Evolutionary conservation across 1,140 invertebrate species (phyloP).

Genomic region (Sesamia nonagrioides): DNA sequence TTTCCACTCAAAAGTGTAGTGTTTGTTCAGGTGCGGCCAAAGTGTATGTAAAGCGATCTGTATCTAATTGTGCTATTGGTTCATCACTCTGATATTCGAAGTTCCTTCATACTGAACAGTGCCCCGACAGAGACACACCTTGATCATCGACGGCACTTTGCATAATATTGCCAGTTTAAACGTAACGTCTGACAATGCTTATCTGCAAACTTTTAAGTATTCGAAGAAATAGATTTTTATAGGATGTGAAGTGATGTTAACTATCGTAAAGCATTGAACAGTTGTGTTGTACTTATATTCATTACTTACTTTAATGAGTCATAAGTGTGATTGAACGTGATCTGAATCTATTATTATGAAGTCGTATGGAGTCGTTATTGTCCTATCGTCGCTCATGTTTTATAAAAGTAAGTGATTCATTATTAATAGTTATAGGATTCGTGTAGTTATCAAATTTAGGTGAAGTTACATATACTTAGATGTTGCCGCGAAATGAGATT

Average conservation of each 20-base stretch:
- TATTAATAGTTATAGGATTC: not conserved
- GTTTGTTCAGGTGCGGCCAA: conserved; percentile 58
- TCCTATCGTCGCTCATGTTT: conserved; percentile 47
- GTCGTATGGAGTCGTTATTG: conserved; percentile 51
- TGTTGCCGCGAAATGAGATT: no score
- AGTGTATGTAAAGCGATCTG: conserved; percentile 27
- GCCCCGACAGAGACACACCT: conserved; percentile 30
- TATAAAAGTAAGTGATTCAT: conserved; percentile 53
- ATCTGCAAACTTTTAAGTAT: not conserved
- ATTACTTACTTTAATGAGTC: conserved; percentile 26
- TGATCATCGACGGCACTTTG: not conserved
- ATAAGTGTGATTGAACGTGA: conserved; percentile 32
- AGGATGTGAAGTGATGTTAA: conserved; percentile 34
- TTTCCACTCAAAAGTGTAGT: conserved; percentile 42
- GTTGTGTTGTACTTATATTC: conserved; percentile 30
- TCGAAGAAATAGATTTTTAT: not conserved
- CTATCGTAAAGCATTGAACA: conserved; percentile 8
- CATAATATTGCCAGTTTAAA: conserved; percentile 36
- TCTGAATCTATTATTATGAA: conserved; percentile 53
- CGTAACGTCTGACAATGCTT: conserved; percentile 37
- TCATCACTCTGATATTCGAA: conserved; percentile 44
- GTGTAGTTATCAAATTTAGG: not conserved
- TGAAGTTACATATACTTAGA: not conserved
- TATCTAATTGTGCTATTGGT: conserved; percentile 56
- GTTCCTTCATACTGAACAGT: conserved; percentile 4